A percentile compares a stretch with the other conserved stretches of the same genome.
phyloP scores from a whole-genome alignment of 2,888 invertebrate genomes.

The Biston stratarius region DNA sequence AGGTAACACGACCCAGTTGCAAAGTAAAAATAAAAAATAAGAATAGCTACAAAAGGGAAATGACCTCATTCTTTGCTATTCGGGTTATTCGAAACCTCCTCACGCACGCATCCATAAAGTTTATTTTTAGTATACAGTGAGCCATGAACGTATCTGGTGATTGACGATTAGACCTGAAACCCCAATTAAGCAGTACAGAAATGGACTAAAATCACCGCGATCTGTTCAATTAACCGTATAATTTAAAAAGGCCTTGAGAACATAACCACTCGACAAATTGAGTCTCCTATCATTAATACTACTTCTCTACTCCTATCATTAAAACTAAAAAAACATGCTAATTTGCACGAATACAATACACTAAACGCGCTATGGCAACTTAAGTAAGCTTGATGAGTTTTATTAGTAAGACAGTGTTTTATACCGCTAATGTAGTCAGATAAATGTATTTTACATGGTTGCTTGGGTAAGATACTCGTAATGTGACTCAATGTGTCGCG shows the following conservation, averaged over 20 bases:
- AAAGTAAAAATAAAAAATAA: conserved; percentile 69
- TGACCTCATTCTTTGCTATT: conserved; percentile 73
- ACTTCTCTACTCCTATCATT: conserved; percentile 56
- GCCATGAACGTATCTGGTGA: conserved; percentile 73
- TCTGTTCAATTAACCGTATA: conserved; percentile 66
- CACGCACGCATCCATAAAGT: conserved; percentile 79
- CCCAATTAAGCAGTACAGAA: conserved; percentile 72
- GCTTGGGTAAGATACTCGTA: conserved; percentile 44
- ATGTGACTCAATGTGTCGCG: conserved; percentile 50
- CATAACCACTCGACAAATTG: conserved; percentile 62
- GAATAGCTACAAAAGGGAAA: conserved; percentile 79
- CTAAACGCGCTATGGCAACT: conserved; percentile 47
- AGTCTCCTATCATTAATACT: conserved; percentile 57
- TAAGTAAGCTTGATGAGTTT: conserved; percentile 22
- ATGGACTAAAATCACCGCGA: conserved; percentile 65
- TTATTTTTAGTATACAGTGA: conserved; percentile 75
- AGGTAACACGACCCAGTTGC: conserved; percentile 62
- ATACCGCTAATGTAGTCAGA: conserved; percentile 41
- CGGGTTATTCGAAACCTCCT: conserved; percentile 71
- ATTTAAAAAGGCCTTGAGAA: conserved; percentile 54
- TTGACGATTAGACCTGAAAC: conserved; percentile 71
- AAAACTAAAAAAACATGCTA: conserved; percentile 59
- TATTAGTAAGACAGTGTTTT: conserved; percentile 34
- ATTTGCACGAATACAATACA: conserved; percentile 48
- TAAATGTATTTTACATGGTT: conserved; percentile 46